These are phyloP conservation scores for Alces alces DNA, from an alignment of 2,113 vertebrate species.

Conservation along the genomic window DNA sequence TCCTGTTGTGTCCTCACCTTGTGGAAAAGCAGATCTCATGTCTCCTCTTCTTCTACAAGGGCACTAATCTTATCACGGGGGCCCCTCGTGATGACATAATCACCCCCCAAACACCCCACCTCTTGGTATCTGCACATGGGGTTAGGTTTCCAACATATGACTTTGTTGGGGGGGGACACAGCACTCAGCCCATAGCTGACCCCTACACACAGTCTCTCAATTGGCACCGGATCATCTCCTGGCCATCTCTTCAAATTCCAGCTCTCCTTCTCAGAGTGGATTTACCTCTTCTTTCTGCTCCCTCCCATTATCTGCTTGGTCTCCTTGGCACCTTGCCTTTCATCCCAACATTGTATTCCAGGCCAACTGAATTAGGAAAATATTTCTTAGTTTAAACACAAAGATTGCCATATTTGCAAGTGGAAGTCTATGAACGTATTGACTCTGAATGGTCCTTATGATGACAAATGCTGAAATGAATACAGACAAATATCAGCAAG, in stretches of 20 bases:
- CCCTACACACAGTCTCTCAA: neutral
- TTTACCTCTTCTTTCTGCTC: neutral
- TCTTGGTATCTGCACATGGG: too few species aligned
- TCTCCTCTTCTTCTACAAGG: neutral
- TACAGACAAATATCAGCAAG: neutral
- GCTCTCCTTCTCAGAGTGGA: neutral
- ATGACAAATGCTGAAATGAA: neutral
- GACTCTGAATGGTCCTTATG: neutral
- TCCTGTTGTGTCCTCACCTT: neutral
- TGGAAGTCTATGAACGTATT: neutral
- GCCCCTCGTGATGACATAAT: neutral
- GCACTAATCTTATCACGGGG: too few species aligned
- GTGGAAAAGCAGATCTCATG: neutral
- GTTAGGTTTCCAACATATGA: too few species aligned
- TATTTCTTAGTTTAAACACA: neutral
- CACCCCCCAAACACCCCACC: neutral
- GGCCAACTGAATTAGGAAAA: neutral
- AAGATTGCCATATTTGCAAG: neutral
- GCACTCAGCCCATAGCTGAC: neutral
- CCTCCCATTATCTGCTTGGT: neutral
- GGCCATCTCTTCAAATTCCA: neutral
- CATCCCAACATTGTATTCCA: neutral
- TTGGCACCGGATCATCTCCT: neutral
- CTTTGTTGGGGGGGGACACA: fast-evolving
- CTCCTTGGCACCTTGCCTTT: neutral